Percentiles rank a stretch among this genome's conserved stretches.
phyloP scores from a whole-genome alignment of 1,140 invertebrate species.

The Diabrotica virgifera region DNA sequence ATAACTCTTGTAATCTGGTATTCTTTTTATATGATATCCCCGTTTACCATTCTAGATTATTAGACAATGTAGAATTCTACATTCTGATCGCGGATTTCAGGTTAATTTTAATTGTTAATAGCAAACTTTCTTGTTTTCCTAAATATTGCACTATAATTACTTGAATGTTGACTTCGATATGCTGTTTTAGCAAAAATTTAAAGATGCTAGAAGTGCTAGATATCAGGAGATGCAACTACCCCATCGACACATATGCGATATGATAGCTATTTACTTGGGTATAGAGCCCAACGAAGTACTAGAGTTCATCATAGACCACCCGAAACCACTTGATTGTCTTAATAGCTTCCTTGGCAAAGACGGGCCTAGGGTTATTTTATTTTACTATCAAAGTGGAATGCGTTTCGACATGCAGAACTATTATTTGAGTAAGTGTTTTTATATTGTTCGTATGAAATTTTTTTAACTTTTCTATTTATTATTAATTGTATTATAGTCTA shows the following conservation, averaged over 20 bases:
- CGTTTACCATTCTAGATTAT: too few relatives aligned
- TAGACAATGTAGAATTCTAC: too few relatives aligned
- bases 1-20: too few relatives aligned
- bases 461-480: too few relatives aligned
- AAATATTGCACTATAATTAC: not conserved
- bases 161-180: not conserved
- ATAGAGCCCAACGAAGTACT: constrained; percentile 56
- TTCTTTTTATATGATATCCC: too few relatives aligned
- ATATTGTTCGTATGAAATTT: too few relatives aligned
- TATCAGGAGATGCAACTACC: constrained; percentile 53
- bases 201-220: constrained; percentile 44
- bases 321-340: constrained; percentile 57
- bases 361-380: constrained; percentile 51
- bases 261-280: constrained; percentile 57
- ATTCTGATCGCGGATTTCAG: not conserved
- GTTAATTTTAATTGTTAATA: too few relatives aligned
- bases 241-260: constrained; percentile 63
- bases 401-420: constrained; percentile 37
- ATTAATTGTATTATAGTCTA: too few relatives aligned
- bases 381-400: constrained; percentile 53
- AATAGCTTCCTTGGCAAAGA: constrained; percentile 53
- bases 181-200: constrained; percentile 36
- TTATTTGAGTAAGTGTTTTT: constrained; percentile 15
- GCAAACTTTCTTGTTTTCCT: not conserved
- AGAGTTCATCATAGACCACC: constrained; percentile 63